Evolutionary conservation across 2,797 vertebrate genomes (phyloP).

Genomic region (Hephaestus fuliginosus): DNA sequence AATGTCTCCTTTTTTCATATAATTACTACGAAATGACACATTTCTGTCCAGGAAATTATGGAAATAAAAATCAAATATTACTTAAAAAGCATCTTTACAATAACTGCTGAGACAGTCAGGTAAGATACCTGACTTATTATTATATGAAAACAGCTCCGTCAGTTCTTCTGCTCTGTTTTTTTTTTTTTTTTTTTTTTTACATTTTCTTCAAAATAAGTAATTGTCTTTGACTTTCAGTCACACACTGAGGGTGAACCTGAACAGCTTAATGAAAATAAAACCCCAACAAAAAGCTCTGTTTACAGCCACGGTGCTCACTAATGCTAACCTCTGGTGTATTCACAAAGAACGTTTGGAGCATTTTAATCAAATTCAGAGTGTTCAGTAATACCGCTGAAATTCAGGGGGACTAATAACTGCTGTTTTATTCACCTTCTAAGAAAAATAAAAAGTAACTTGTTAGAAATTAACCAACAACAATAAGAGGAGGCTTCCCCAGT

Average conservation of each 20-base stretch:
- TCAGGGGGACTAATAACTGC: slow-evolving; percentile 13
- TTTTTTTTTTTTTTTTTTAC: background rate
- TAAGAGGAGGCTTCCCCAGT: background rate
- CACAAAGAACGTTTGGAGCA: slow-evolving; percentile 9
- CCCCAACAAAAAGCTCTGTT: background rate
- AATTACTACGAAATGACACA: too few relatives aligned
- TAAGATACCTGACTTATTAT: background rate
- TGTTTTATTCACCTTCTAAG: slow-evolving; percentile 6
- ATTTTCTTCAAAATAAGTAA: background rate
- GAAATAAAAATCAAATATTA: too few relatives aligned
- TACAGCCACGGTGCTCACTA: slow-evolving; percentile 3
- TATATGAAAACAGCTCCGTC: background rate
- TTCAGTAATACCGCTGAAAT: slow-evolving; percentile 12
- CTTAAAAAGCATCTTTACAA: background rate
- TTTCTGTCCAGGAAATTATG: too few relatives aligned
- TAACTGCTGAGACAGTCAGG: background rate
- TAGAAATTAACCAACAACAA: slow-evolving; percentile 3
- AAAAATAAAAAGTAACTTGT: slow-evolving; percentile 34
- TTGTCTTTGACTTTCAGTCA: background rate
- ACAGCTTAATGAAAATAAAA: slow-evolving; percentile 27
- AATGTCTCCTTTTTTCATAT: too few relatives aligned
- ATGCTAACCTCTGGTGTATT: slow-evolving; percentile 3
- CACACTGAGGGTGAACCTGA: slow-evolving; percentile 19
- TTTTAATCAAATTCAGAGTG: slow-evolving; percentile 42
- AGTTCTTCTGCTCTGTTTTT: background rate